phyloP scores from a whole-genome alignment of 2,888 invertebrate genomes.

The Acanthopleura granulata region DNA sequence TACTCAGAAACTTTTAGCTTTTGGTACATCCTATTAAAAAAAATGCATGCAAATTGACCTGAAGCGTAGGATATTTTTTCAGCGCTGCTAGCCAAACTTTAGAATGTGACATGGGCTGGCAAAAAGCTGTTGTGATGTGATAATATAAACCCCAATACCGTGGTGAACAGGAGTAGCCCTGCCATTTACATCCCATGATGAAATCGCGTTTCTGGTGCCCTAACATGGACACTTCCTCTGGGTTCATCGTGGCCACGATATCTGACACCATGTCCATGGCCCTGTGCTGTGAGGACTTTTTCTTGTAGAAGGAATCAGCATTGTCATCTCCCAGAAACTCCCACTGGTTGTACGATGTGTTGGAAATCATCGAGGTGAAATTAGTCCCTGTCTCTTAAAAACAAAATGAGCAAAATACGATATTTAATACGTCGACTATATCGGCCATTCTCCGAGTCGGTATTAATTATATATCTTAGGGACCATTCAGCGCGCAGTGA shows the following conservation, averaged over 20 bases:
- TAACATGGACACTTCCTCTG: constrained; percentile 27
- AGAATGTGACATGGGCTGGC: too few species aligned
- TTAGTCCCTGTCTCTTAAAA: not conserved
- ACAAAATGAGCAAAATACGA: not conserved
- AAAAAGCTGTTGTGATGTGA: too few species aligned
- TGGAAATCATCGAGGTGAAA: not conserved
- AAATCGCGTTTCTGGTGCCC: constrained; percentile 48
- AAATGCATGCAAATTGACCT: too few species aligned
- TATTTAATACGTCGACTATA: too few species aligned
- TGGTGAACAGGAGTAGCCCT: constrained; percentile 50
- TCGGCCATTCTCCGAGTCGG: too few species aligned
- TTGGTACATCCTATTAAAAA: too few species aligned
- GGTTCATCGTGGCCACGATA: constrained; percentile 31
- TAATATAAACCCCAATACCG: too few species aligned
- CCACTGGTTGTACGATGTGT: constrained; percentile 47
- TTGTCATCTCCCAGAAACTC: constrained; percentile 38
- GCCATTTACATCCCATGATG: constrained; percentile 49
- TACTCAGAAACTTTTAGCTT: too few species aligned
- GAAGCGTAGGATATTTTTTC: too few species aligned
- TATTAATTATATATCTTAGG: too few species aligned
- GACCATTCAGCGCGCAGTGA: too few species aligned
- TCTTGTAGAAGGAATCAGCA: constrained; percentile 33
- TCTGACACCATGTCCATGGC: constrained; percentile 43
- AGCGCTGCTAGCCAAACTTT: too few species aligned
- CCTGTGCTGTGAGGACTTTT: constrained; percentile 24